Conservation (phyloP, 2,113 vertebrate species). For the Serilophus lunatus region DNA sequence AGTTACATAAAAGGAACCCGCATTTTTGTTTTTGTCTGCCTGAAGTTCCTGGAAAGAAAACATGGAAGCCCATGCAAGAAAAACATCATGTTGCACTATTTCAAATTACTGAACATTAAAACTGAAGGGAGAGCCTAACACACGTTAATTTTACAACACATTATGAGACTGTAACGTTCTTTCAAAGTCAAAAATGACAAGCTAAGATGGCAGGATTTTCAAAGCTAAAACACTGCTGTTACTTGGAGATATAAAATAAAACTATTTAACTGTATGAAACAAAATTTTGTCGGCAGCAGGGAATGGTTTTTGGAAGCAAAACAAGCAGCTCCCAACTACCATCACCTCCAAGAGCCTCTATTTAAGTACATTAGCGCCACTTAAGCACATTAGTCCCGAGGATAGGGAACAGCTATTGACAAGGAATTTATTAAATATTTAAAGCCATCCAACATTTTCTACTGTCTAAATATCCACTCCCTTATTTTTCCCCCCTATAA, state of each 20-base stretch:
- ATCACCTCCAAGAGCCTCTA: not conserved
- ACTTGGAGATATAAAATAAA: not conserved
- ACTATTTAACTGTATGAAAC: not conserved
- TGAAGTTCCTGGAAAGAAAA: not conserved
- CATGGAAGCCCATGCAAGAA: not conserved
- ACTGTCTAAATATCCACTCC: not conserved
- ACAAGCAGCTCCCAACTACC: not conserved
- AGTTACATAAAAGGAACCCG: not conserved
- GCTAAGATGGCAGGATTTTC: not conserved
- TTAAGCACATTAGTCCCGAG: not conserved
- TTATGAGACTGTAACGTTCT: not conserved
- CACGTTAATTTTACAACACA: not conserved
- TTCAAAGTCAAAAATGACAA: not conserved
- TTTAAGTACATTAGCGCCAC: not conserved
- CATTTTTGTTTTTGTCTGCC: not conserved
- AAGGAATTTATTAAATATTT: not conserved
- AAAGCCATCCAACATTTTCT: not conserved
- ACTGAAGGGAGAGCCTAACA: not conserved
- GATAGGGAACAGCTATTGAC: accelerated
- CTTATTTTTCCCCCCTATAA: not conserved
- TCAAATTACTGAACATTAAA: not conserved
- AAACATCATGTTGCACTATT: not conserved
- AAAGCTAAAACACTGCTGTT: not conserved
- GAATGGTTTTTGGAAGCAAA: not conserved
- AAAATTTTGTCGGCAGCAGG: not conserved